Conservation (phyloP, 2,888 invertebrate genomes). For the Hypolimnas misippus region DNA sequence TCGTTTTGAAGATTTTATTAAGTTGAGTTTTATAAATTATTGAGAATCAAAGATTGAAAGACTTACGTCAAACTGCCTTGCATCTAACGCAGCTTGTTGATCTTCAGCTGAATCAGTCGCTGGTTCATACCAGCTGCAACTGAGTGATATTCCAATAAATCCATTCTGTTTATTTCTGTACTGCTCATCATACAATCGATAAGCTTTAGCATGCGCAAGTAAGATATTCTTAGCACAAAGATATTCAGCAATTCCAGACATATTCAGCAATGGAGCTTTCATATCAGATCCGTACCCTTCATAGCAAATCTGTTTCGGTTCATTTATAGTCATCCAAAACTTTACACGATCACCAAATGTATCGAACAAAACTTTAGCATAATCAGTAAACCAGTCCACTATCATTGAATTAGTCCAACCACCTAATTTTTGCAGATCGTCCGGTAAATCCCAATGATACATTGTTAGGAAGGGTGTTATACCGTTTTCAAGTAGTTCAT, state of each 20-base stretch:
- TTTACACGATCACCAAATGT: slow-evolving; percentile 80
- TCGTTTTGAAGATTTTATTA: no score
- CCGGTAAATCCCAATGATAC: slow-evolving; percentile 83
- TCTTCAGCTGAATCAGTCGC: slow-evolving; percentile 73
- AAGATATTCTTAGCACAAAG: slow-evolving; percentile 78
- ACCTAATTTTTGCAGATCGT: slow-evolving; percentile 80
- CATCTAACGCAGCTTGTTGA: slow-evolving; percentile 76
- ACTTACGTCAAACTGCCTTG: slow-evolving; percentile 81
- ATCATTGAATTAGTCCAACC: slow-evolving; percentile 80
- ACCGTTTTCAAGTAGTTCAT: slow-evolving; percentile 65
- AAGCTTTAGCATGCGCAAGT: slow-evolving; percentile 82
- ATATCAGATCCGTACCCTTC: slow-evolving; percentile 72
- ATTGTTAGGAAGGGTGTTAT: slow-evolving; percentile 85
- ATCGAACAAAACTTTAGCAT: slow-evolving; percentile 70
- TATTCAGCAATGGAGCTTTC: slow-evolving; percentile 65
- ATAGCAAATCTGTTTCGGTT: slow-evolving; percentile 73
- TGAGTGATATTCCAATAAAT: slow-evolving; percentile 62
- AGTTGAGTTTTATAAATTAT: no score
- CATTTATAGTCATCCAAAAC: slow-evolving; percentile 85
- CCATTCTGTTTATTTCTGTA: slow-evolving; percentile 62
- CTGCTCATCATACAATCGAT: slow-evolving; percentile 70
- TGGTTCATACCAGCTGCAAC: slow-evolving; percentile 78
- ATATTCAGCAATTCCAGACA: slow-evolving; percentile 77
- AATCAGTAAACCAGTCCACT: slow-evolving; percentile 76
- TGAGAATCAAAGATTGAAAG: not conserved